Conservation (phyloP, 2,797 vertebrate species). For the Spinus olivaceus region DNA sequence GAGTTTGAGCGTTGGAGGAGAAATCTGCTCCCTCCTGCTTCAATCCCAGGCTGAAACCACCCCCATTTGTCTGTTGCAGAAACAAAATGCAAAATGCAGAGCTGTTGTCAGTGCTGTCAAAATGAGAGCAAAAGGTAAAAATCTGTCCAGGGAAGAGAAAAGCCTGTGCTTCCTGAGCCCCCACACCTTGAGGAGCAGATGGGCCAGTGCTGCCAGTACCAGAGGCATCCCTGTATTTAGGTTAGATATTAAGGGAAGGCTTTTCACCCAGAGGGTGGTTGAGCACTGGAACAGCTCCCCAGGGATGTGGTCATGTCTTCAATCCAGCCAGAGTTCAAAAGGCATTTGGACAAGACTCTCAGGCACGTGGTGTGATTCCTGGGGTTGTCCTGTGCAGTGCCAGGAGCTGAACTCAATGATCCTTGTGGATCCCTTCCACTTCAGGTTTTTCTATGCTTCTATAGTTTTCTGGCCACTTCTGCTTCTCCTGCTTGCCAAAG, state of each 20-base stretch:
- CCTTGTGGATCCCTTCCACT: background rate
- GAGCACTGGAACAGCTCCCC: background rate
- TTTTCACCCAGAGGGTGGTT: background rate
- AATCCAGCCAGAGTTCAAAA: background rate
- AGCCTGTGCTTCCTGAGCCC: background rate
- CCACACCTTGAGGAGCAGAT: background rate
- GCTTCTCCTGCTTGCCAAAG: background rate
- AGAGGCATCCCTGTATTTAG: background rate
- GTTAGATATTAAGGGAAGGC: background rate
- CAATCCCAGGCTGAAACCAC: background rate
- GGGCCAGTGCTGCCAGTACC: background rate
- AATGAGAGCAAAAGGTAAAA: background rate
- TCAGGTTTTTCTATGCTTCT: background rate
- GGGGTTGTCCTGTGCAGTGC: background rate
- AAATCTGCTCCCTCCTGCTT: background rate
- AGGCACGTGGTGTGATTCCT: background rate
- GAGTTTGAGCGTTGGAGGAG: fast-evolving
- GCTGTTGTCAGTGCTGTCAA: background rate
- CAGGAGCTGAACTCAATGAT: background rate
- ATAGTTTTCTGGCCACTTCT: background rate
- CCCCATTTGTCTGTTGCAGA: fast-evolving
- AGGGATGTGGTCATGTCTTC: background rate
- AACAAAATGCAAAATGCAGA: background rate
- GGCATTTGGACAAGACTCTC: background rate
- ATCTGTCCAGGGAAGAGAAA: background rate